These are phyloP conservation scores for Gadus macrocephalus DNA, from an alignment of 2,113 vertebrate genomes.

Conservation along the genomic window DNA sequence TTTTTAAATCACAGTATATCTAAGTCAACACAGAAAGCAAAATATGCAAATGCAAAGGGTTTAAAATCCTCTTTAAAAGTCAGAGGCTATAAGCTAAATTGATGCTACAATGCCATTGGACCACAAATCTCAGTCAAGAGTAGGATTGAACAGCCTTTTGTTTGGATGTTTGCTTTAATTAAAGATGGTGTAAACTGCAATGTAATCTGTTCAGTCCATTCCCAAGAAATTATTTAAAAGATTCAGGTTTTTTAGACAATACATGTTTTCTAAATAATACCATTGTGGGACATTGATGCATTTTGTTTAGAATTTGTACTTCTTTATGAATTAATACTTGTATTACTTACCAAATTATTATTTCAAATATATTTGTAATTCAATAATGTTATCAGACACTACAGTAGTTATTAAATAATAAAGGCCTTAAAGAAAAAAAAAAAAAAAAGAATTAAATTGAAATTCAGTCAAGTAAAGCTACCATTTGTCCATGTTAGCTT, in stretches of 20 bases:
- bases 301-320: not conserved
- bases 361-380: too few species aligned
- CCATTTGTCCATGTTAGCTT: too few species aligned
- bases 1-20: constrained; percentile 50
- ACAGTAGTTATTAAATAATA: too few species aligned
- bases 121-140: constrained; percentile 10
- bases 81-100: constrained; percentile 41
- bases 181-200: not conserved
- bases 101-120: constrained; percentile 51
- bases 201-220: not conserved
- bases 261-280: too few species aligned
- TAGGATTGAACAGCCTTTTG: constrained; percentile 19
- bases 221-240: too few species aligned
- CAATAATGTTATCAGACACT: too few species aligned
- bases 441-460: too few species aligned
- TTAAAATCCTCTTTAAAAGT: constrained; percentile 27
- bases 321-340: not conserved
- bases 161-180: constrained; percentile 10
- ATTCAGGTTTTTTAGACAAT: too few species aligned
- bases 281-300: too few species aligned
- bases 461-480: too few species aligned
- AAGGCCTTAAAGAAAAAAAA: too few species aligned
- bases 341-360: not conserved
- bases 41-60: constrained; percentile 30
- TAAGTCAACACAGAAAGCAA: constrained; percentile 27